Evolutionary conservation across 2,797 vertebrate species (phyloP), one percentile per base, ranked within the genome.

Genomic region (Hipposideros larvatus): DNA sequence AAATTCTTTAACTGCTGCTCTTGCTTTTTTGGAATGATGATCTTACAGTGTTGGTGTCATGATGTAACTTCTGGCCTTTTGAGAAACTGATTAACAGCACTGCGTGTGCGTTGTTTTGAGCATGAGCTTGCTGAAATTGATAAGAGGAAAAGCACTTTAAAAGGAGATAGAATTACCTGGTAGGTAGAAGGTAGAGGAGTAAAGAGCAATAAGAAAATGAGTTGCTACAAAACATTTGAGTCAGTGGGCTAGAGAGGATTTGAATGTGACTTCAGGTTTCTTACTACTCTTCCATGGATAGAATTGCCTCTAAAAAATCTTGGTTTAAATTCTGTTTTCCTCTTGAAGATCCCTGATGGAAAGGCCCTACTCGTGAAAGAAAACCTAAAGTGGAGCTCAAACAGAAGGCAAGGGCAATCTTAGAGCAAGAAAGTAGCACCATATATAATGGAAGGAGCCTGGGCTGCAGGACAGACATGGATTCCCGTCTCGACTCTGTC

Each of bases 31-130:
- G 6, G 0, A 57, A 79, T 96, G 97, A 79, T 59, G 5, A 66
- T 92, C 6, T 94, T 86, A 15, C 0, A 28, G 43, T 95, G 26
- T 79, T 95, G 73, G 66, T 80, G 90, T 86, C 83, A 48, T 90
- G n/a, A 46, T 87, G 14, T 57, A 95, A 96, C 93, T 91, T 94
- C 90, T 93, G 79, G 84, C 92, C 90, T 90, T 97, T 95, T 90
- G 87, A 94, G 74, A 94, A 97, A 66, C 28, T 24, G n/a, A 68
- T 97, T 93, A 74, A 93, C 65, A 78, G 93, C 94, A 63, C 71
- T 31, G 65, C 78, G 43, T 66, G 78, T 96, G 66, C 73, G 43
- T 91, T 89, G 10, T 86, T 92, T 92, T 88, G 80, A 96, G 96
- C 90, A 96, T 95, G 96, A 78, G 2, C 78, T 95, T 88, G 18